Base-by-base conservation (phyloP, 23 tunicate species). In the Halocynthia roretzi region DNA sequence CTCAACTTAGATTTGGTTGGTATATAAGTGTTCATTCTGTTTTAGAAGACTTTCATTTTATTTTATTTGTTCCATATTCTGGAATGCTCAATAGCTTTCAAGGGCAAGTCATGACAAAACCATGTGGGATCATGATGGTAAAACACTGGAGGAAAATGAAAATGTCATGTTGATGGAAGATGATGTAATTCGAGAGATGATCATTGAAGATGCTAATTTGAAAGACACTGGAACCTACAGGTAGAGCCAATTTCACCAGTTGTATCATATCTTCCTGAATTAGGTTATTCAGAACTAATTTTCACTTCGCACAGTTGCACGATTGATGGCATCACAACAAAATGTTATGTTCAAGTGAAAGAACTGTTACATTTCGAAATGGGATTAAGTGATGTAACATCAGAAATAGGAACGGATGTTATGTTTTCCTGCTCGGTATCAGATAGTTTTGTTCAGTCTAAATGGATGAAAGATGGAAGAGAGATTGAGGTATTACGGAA, bases 181-280 rank as follows among this genome's bases (percentile, higher is more conserved):
- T 83, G 75, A 76, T 62, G 77, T 51, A 6, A 76, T 79, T 17
- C 68, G 87, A 52, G 87, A 83, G 55, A 17, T 83, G 66, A 76
- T 83, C 10, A 67, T 83, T 63, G 81, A 83, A 76, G 49, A 69
- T 6, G 68, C 81, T 10, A 52, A 61, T 8, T 17, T 52, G 10
- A 8, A 54, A 21, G 87, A 83, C 8, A 57, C 50, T 18, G 87
- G 87, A 11, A 21, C 44, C 15, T 83, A 83, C 76, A 76, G 61
- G 87, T 83, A 31, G 62, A 74, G 14, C 9, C 10, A 72, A 62
- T 44, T 50, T 10, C 62, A 0, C 14, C 5, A 15, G 2, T 14
- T 11, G 19, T 50, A 23, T 50, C 31, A 67, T 21, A 11, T 18
- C 17, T 31, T 31, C 44, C 44, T 31, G 44, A 31, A 31, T 31